phyloP scores from a whole-genome alignment of 2,797 vertebrate genomes.

The Eulemur rubriventer region DNA sequence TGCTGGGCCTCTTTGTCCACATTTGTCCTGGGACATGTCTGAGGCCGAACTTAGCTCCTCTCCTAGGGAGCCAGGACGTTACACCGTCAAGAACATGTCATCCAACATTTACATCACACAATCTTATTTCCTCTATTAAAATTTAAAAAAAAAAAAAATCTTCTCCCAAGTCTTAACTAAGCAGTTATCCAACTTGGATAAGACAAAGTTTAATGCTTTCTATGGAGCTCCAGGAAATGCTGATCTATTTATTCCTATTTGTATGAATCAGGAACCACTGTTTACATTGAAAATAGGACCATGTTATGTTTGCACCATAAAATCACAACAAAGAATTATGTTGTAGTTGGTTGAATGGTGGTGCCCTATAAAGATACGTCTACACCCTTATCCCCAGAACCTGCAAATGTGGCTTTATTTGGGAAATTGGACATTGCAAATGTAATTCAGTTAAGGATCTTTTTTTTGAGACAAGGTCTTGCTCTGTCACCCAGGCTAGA shows the following conservation, averaged over 20 bases:
- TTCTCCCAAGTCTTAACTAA: neutral
- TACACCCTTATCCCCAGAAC: neutral
- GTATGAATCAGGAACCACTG: neutral
- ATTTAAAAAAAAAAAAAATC: neutral
- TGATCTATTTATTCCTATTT: neutral
- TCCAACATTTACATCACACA: neutral
- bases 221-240: neutral
- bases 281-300: neutral
- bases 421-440: neutral
- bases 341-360: neutral
- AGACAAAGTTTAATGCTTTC: neutral
- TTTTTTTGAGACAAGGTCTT: too few species aligned
- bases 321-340: neutral
- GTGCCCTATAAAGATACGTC: neutral
- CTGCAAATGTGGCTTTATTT: neutral
- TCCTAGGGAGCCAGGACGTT: neutral
- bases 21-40: neutral
- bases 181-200: neutral
- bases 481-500: too few species aligned
- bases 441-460: neutral
- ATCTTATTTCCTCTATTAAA: slow-evolving; percentile 19
- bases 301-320: neutral
- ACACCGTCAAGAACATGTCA: neutral
- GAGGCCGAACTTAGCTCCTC: neutral
- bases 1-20: neutral